Conservation (phyloP, 2,888 invertebrate species). For the Keiferia lycopersicella region DNA sequence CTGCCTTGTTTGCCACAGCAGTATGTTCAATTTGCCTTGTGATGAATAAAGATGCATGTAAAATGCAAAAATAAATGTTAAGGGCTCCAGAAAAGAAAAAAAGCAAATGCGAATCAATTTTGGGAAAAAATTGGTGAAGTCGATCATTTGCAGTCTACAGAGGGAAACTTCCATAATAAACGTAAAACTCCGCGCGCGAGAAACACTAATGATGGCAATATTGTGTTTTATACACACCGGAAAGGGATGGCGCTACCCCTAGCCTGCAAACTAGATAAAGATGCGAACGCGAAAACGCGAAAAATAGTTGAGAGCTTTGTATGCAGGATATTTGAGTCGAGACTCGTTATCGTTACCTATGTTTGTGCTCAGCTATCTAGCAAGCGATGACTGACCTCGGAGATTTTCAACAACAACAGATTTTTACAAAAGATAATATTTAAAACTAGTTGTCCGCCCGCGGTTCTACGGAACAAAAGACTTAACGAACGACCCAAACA, state of each 20-base stretch:
- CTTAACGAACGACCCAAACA: no score
- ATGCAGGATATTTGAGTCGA: conserved; percentile 15
- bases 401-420: background rate
- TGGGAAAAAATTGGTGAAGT: background rate
- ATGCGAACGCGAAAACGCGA: background rate
- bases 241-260: background rate
- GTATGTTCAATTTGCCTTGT: no score
- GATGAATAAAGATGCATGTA: no score
- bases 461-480: no score
- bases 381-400: background rate
- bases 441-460: no score
- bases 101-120: background rate
- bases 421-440: no score
- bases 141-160: conserved; percentile 17
- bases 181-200: conserved; percentile 31
- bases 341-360: conserved; percentile 9
- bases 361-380: background rate
- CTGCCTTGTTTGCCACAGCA: no score
- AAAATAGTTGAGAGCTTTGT: conserved; percentile 23
- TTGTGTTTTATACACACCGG: conserved; percentile 24
- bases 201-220: conserved; percentile 36
- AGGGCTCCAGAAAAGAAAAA: no score
- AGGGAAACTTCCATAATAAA: conserved; percentile 31
- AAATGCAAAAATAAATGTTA: no score
- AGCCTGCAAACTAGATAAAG: background rate